Base-by-base conservation (phyloP, 2,888 invertebrate species). In the Lucinisca nassula region DNA sequence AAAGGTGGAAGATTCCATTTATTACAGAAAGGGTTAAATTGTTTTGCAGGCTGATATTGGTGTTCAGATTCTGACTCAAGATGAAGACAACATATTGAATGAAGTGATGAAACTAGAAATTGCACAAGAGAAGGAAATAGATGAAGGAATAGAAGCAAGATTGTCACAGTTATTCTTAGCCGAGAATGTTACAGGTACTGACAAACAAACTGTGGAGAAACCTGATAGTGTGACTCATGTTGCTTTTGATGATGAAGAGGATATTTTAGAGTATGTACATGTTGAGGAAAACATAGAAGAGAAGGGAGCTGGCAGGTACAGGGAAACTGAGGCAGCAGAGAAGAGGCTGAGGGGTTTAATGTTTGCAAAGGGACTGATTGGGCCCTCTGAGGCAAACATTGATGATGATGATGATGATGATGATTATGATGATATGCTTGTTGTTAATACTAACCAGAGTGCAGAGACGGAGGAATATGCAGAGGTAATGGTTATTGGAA, bases 81-180 rank as follows among this genome's bases (percentile, higher is more conserved):
- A 82, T 37, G 72, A 79, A 21, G 70, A 75, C 21, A 75, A 32
- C 37, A 49, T 82, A 0, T 51, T 86, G 86, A 37, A 30, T 0
- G 45, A 40, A 17, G 82, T 78, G 38, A 58, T 86, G 27, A 70
- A 51, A 55, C n/a, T 55, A 45, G 82, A 82, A 79, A 10, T 40
- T 45, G 30, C 61, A 4, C 67, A 35, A 12, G 67, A 40, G 35
- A 1, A 21, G n/a, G 40, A 58, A 45, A 73, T 38, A 45, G 37
- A 45, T 32, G 27, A 51, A 6, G 67, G 8, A 2, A 24, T 72
- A 12, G 67, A 67, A 67, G 35, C 3, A 21, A 32, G 35, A 12
- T 35, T 67, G 1, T 30, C 17, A 24, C 27, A 61, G 30, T 4
- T 27, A 30, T 30, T 61, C 30, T 61, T 30, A 61, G 67, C 67